These are phyloP conservation scores for Orchesellides sinensis DNA, from an alignment of 2,888 invertebrate genomes.

Conservation along the genomic window DNA sequence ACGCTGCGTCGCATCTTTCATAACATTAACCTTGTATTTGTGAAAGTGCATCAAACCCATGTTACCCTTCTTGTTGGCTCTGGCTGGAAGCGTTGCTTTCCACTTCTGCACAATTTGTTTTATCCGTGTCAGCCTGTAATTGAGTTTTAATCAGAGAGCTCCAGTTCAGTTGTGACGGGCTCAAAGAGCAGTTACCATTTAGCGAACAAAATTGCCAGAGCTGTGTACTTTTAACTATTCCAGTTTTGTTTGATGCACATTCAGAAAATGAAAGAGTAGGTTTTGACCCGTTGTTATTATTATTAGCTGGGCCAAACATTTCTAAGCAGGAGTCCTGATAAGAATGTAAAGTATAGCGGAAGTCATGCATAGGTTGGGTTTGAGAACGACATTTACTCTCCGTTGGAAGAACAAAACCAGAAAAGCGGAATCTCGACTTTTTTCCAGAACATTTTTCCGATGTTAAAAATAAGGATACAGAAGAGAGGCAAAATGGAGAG, in stretches of 20 bases:
- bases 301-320: constrained; percentile 1
- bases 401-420: not conserved
- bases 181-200: constrained; percentile 47
- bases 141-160: constrained; percentile 21
- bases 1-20: no score
- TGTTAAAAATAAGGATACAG: constrained; percentile 24
- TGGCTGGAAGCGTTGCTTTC: not conserved
- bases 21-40: no score
- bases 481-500: constrained; percentile 43
- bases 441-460: constrained; percentile 28
- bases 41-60: no score
- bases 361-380: not conserved
- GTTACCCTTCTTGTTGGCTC: not conserved
- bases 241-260: not conserved
- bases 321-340: constrained; percentile 26
- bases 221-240: not conserved
- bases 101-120: not conserved
- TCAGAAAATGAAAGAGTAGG: constrained; percentile 5
- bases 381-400: not conserved
- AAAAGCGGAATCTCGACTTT: constrained; percentile 42
- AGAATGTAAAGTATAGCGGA: constrained; percentile 16
- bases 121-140: not conserved
- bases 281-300: not conserved
- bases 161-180: constrained; percentile 17
- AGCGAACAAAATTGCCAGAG: constrained; percentile 43